Base-by-base conservation (phyloP, 2,113 vertebrate species). In the Pleuronectes platessa region DNA sequence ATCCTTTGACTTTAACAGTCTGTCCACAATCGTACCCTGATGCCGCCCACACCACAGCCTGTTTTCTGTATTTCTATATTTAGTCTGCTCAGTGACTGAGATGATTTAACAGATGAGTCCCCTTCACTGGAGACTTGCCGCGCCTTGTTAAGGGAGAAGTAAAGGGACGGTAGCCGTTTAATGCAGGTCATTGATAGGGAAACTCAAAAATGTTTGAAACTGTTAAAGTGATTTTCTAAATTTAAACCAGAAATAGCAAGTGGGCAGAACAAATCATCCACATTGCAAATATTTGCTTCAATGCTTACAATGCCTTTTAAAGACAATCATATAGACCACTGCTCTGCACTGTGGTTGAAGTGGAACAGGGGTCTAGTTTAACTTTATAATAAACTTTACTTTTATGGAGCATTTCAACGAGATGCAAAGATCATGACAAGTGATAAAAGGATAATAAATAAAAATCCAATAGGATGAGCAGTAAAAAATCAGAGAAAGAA, bases 51-150 rank as follows among this genome's bases (percentile, higher is more conserved):
- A 70, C 80, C 61, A 69, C 69, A 6, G 74, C 26, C 70, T 87
- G 86, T 84, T 86, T 85, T 76, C 71, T 88, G 40, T 75, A 68
- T 75, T 51, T 78, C 90, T 89, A 89, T 92, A 86, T 89, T 88
- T 92, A 91, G 87, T 61, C 72, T 54, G 77, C 83, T 73, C 74
- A 83, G 65, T 92, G 90, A 92, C 87, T 86, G 84, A 89, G 87
- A 90, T 88, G 83, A 93, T 91, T 88, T 90, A 93, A 90, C 85
- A 91, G 89, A 92, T 82, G 85, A 91, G 84, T 85, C 74, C 81
- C 69, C 78, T 81, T 79, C 79, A 72, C 59, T 89, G 80, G 81
- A 89, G 69, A 88, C 53, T 14, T 68, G 75, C 82, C 24, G 88
- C 53, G 55, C 45, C 69, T 76, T 86, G 83, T 85, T 82, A 79